These are phyloP conservation scores for Salvelinus namaycush DNA, from an alignment of 2,113 vertebrate species.

Conservation along the genomic window DNA sequence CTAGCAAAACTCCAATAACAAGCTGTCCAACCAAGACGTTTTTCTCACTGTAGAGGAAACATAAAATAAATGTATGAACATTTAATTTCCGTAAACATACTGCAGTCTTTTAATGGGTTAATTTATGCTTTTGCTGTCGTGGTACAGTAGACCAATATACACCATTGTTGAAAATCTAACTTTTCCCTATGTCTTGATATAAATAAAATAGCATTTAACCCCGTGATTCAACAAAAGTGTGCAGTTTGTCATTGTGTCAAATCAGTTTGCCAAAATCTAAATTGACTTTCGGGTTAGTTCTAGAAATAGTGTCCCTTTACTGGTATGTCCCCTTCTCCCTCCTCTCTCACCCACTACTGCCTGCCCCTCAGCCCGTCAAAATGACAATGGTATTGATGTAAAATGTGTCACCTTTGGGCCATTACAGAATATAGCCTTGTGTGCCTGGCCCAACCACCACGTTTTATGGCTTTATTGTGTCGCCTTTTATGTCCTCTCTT, in stretches of 20 bases:
- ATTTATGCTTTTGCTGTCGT: background rate
- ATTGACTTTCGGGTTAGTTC: background rate
- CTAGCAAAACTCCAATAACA: background rate
- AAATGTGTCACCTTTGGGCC: slow-evolving; percentile 77
- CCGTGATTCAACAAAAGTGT: background rate
- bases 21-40: background rate
- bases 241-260: too few relatives aligned
- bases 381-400: slow-evolving; percentile 79
- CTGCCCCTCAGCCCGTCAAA: slow-evolving; percentile 69
- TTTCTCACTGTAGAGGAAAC: background rate
- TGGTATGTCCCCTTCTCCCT: slow-evolving; percentile 34
- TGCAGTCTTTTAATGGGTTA: background rate
- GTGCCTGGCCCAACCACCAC: slow-evolving; percentile 61
- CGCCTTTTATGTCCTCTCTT: slow-evolving; percentile 54
- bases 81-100: background rate
- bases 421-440: slow-evolving; percentile 59
- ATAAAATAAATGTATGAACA: background rate
- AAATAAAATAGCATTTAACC: slow-evolving; percentile 46
- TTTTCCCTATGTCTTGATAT: background rate
- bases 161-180: background rate
- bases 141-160: background rate
- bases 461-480: slow-evolving; percentile 79
- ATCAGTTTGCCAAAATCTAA: slow-evolving; percentile 57
- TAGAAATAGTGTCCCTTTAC: slow-evolving; percentile 9
- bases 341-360: slow-evolving; percentile 31